These are phyloP conservation scores for Ormia ochracea DNA, from an alignment of 2,888 invertebrate species.

Conservation along the genomic window DNA sequence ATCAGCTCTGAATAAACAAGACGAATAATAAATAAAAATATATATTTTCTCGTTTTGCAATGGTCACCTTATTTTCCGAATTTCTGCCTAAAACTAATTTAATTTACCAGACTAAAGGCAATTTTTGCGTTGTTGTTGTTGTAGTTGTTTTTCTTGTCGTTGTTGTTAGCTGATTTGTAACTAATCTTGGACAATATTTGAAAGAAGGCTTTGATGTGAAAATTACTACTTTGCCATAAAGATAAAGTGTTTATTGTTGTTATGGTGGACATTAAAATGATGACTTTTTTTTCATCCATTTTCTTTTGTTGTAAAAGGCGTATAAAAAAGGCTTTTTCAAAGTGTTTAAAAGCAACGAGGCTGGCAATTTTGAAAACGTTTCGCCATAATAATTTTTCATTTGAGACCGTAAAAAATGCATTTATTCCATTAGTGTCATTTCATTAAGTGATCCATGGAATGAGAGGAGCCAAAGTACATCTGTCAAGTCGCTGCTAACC, in stretches of 20 bases:
- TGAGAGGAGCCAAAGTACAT: not conserved
- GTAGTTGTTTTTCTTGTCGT: conserved; percentile 27
- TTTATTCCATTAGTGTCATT: not conserved
- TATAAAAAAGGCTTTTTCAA: not conserved
- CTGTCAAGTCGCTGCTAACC: too few species aligned
- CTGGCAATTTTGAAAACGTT: not conserved
- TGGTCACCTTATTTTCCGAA: not conserved
- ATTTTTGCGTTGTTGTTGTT: conserved; percentile 25
- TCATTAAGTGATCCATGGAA: not conserved
- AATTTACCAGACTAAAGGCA: not conserved
- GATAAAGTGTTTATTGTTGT: conserved; percentile 46
- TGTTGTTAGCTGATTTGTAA: conserved; percentile 68
- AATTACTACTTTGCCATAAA: conserved; percentile 67
- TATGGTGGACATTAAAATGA: conserved; percentile 36
- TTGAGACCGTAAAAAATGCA: conserved; percentile 10
- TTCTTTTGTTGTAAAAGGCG: not conserved
- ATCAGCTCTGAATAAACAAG: too few species aligned
- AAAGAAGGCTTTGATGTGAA: conserved; percentile 71
- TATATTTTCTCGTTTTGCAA: not conserved
- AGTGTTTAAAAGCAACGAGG: not conserved
- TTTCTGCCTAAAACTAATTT: not conserved
- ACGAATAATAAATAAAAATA: too few species aligned
- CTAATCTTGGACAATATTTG: conserved; percentile 74
- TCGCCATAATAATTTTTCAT: conserved; percentile 3
- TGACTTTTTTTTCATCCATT: conserved; percentile 14